These are phyloP conservation scores for Dysdera silvatica DNA, from an alignment of 1,140 invertebrate genomes.

Conservation along the genomic window DNA sequence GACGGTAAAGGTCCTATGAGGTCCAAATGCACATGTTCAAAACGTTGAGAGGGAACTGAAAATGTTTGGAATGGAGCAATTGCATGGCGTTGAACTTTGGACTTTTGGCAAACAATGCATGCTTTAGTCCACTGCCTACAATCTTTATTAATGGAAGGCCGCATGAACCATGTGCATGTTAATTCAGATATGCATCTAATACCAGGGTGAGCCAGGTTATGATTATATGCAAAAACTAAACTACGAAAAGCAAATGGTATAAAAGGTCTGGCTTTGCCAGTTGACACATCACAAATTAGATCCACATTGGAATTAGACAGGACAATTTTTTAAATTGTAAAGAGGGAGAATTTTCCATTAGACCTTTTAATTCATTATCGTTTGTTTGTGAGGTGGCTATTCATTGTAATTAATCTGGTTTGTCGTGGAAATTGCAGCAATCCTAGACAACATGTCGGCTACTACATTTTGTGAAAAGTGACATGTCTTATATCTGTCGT, in stretches of 20 bases:
- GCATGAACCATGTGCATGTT: constrained; percentile 3
- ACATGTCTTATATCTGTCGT: constrained; percentile 41
- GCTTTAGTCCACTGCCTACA: background rate
- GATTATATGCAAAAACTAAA: constrained; percentile 4
- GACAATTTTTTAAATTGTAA: background rate
- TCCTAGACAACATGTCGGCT: constrained; percentile 21
- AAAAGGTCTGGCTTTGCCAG: background rate
- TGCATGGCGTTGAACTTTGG: constrained; percentile 21
- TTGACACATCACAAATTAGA: constrained; percentile 15
- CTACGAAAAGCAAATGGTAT: background rate
- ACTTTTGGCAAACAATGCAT: constrained; percentile 20
- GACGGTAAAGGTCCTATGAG: constrained; percentile 45
- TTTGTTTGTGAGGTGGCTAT: constrained; percentile 10
- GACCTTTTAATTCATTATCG: background rate
- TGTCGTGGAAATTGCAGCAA: background rate
- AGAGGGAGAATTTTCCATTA: background rate
- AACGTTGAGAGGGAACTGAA: constrained; percentile 25
- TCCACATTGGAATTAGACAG: background rate
- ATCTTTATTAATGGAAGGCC: constrained; percentile 15
- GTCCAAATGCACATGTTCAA: constrained; percentile 47
- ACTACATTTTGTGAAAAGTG: constrained; percentile 37
- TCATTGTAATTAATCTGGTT: background rate
- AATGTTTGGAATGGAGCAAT: constrained; percentile 15
- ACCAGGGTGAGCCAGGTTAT: constrained; percentile 20
- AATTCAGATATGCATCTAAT: background rate